These are phyloP conservation scores for Peromyscus attwateri DNA, from an alignment of 2,797 vertebrate species.

Conservation along the genomic window DNA sequence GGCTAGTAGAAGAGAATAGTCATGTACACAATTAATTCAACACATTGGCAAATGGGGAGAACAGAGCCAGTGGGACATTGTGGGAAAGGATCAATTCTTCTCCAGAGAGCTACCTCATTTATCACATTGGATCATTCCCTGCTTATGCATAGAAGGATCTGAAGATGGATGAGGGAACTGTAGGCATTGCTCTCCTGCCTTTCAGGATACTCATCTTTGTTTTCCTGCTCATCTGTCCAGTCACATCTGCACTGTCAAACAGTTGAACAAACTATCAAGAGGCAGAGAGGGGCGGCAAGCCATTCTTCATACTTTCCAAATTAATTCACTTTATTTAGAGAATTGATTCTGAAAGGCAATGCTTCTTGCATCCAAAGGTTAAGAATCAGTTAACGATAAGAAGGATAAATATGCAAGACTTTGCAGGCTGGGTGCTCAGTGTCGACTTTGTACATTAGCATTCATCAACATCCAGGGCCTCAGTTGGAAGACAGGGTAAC, in stretches of 20 bases:
- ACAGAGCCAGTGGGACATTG: background rate
- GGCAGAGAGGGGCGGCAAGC: background rate
- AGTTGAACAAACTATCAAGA: background rate
- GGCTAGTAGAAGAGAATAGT: background rate
- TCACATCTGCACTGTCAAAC: background rate
- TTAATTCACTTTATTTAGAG: slow-evolving; percentile 14
- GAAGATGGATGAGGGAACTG: background rate
- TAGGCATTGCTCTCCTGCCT: background rate
- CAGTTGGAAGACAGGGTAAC: background rate
- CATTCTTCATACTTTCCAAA: background rate
- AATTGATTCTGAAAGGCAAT: slow-evolving; percentile 41
- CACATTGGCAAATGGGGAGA: background rate
- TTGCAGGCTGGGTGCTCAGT: background rate
- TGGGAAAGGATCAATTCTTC: background rate
- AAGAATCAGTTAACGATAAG: background rate
- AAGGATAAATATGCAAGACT: background rate
- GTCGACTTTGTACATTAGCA: background rate
- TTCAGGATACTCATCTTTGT: background rate
- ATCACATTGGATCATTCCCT: background rate
- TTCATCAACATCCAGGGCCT: background rate
- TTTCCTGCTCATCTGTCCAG: background rate
- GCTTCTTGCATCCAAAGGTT: background rate
- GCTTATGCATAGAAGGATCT: background rate
- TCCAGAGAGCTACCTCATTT: background rate
- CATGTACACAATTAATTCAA: background rate